Conservation (phyloP, 2,888 invertebrate genomes). For the Deilephila porcellus region DNA sequence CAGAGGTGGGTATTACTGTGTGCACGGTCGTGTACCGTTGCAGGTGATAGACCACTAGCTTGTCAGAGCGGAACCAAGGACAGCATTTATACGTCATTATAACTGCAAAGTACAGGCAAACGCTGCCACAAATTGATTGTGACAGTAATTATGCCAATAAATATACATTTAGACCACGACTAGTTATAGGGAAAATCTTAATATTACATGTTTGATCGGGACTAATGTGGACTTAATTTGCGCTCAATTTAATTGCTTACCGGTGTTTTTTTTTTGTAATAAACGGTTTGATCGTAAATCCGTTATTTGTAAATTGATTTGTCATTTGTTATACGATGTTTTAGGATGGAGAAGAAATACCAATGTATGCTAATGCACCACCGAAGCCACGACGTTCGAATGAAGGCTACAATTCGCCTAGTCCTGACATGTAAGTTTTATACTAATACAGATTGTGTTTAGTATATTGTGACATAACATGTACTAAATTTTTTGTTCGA, state of each 20-base stretch:
- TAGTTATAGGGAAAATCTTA: not conserved
- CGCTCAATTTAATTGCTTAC: no score
- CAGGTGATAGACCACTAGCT: constrained; percentile 73
- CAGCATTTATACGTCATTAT: constrained; percentile 68
- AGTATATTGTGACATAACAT: not conserved
- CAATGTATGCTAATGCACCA: constrained; percentile 95
- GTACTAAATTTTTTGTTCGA: not conserved
- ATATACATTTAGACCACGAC: constrained; percentile 1
- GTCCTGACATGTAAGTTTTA: constrained; percentile 86
- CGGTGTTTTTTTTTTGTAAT: no score
- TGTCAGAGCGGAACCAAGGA: constrained; percentile 79
- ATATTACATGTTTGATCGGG: constrained; percentile 2
- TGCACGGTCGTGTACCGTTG: constrained; percentile 64
- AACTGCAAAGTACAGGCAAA: constrained; percentile 66
- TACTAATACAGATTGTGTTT: not conserved
- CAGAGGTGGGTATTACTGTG: constrained; percentile 75
- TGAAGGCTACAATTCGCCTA: constrained; percentile 90
- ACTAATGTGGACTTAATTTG: no score
- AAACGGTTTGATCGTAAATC: no score
- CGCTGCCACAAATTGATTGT: constrained; percentile 53
- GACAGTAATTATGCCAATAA: constrained; percentile 33
- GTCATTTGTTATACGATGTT: constrained; percentile 29
- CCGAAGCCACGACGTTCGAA: constrained; percentile 93
- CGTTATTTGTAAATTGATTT: not conserved
- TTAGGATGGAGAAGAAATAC: constrained; percentile 74